phyloP scores from a whole-genome alignment of 2,113 vertebrate genomes.

The Okapia johnstoni region DNA sequence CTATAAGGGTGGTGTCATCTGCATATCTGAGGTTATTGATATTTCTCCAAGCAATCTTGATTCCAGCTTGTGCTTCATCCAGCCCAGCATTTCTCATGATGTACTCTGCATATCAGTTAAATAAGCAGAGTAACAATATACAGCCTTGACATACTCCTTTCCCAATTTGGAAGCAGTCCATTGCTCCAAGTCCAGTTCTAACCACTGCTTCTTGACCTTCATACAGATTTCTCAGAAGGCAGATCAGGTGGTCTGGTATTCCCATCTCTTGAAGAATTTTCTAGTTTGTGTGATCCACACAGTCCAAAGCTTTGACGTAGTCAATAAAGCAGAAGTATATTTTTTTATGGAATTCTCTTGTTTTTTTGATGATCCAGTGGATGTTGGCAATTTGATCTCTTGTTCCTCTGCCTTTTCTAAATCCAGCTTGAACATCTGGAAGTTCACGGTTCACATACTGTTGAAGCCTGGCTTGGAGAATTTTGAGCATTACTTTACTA shows the following conservation, averaged over 20 bases:
- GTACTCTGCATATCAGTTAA: not conserved
- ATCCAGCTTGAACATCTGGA: not conserved
- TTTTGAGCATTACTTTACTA: not conserved
- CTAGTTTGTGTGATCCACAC: not conserved
- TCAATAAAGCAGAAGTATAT: not conserved
- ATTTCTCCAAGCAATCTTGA: not conserved
- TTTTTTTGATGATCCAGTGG: not conserved
- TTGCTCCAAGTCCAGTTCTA: not conserved
- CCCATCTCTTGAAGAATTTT: not conserved
- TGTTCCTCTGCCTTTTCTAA: not conserved
- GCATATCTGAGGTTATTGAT: not conserved
- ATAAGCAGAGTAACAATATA: not conserved
- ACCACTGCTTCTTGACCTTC: not conserved
- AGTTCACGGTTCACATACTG: not conserved
- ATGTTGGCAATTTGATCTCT: not conserved
- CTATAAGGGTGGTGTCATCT: not conserved
- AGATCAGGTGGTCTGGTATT: not conserved
- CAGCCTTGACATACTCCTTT: not conserved
- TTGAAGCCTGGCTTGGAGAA: not conserved
- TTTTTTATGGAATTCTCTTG: not conserved
- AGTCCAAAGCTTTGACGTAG: not conserved
- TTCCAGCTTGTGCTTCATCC: not conserved
- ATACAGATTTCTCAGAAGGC: not conserved
- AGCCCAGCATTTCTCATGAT: not conserved
- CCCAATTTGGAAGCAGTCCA: not conserved